Conservation (phyloP, 2,113 vertebrate genomes). For the Psilopsiagon aymara region DNA sequence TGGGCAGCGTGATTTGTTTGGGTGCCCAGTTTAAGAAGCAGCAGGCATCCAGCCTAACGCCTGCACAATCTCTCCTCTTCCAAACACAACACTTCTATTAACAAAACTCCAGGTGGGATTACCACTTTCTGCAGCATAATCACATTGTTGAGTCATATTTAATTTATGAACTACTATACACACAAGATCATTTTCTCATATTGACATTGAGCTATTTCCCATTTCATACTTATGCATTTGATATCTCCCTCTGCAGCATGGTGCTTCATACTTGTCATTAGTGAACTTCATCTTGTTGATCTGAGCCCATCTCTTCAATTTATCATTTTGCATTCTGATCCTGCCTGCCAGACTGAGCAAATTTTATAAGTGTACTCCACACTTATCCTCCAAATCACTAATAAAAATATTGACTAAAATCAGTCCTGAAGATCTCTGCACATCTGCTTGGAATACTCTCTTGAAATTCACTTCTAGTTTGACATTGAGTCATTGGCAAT, state of each 20-base stretch:
- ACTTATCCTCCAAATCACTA: conserved; percentile 59
- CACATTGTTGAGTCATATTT: conserved; percentile 53
- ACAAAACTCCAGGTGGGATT: conserved; percentile 24
- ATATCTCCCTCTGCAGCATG: conserved; percentile 11
- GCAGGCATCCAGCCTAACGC: neutral
- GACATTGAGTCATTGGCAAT: conserved; percentile 39
- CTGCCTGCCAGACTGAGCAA: conserved; percentile 15
- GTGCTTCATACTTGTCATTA: conserved; percentile 26
- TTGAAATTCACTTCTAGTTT: conserved; percentile 43
- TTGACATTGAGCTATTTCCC: conserved; percentile 22
- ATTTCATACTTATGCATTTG: conserved; percentile 33
- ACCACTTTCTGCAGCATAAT: conserved; percentile 29
- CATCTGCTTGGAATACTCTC: conserved; percentile 38
- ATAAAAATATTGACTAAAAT: conserved; percentile 69
- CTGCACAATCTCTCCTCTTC: neutral
- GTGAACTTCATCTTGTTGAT: conserved; percentile 43
- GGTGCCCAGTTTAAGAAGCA: neutral
- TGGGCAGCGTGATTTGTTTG: neutral
- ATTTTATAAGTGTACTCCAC: conserved; percentile 39
- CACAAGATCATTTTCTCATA: conserved; percentile 39
- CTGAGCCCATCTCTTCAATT: conserved; percentile 32
- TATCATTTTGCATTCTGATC: conserved; percentile 32
- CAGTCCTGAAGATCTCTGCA: conserved; percentile 51
- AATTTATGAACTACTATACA: conserved; percentile 39
- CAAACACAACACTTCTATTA: neutral